These are phyloP conservation scores for Spisula solida DNA, from an alignment of 2,888 invertebrate species.

Conservation along the genomic window DNA sequence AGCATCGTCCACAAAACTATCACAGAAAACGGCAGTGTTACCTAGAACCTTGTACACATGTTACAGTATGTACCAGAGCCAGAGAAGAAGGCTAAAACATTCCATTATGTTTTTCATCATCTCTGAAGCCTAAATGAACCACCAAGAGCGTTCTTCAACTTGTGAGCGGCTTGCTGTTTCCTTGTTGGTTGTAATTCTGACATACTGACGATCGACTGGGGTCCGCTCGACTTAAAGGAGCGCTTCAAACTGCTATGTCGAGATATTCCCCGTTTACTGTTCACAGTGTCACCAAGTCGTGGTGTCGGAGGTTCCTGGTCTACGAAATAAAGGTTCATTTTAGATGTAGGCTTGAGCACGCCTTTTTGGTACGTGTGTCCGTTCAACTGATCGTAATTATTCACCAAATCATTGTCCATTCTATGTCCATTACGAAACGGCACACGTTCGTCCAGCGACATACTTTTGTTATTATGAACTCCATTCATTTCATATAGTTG, in stretches of 20 bases:
- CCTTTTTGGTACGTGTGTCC: slow-evolving; percentile 60
- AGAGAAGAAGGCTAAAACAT: neutral
- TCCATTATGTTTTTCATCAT: slow-evolving; percentile 36
- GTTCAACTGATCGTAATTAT: slow-evolving; percentile 52
- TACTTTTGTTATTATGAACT: slow-evolving; percentile 12
- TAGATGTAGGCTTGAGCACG: slow-evolving; percentile 55
- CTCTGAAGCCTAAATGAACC: slow-evolving; percentile 59
- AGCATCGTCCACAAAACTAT: neutral
- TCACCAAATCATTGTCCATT: slow-evolving; percentile 20
- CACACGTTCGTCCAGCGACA: neutral
- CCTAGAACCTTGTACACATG: neutral
- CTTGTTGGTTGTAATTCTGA: slow-evolving; percentile 66
- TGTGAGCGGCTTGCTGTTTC: slow-evolving; percentile 70
- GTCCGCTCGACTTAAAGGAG: slow-evolving; percentile 46
- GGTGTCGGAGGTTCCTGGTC: slow-evolving; percentile 55
- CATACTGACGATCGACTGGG: slow-evolving; percentile 61
- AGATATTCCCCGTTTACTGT: slow-evolving; percentile 58
- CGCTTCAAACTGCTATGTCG: slow-evolving; percentile 67
- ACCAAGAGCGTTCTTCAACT: slow-evolving; percentile 63
- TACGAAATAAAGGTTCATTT: slow-evolving; percentile 56
- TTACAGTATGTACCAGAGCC: neutral
- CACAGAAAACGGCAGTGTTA: neutral
- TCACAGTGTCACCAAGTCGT: slow-evolving; percentile 59
- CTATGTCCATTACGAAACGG: slow-evolving; percentile 27
- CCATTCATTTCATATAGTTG: neutral